Evolutionary conservation across 1,140 invertebrate genomes (phyloP).

Genomic region (Drosophila ercepeae): DNA sequence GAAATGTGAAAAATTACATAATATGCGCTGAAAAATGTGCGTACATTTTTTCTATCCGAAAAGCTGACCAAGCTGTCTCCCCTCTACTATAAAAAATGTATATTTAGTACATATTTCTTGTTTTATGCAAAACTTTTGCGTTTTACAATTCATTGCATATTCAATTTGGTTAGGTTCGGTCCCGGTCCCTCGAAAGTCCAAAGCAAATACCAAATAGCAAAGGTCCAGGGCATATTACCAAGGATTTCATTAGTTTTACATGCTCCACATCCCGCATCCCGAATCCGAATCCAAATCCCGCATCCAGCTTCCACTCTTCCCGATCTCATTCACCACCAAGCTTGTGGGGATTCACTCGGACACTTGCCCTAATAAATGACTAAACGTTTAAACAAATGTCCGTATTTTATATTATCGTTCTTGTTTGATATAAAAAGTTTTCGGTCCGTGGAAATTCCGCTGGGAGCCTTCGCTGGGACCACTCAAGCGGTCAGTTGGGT

Average conservation of each 20-base stretch:
- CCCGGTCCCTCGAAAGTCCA: conserved; percentile 20
- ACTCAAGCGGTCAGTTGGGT: conserved; percentile 26
- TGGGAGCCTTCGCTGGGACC: conserved; percentile 41
- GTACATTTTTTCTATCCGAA: conserved; percentile 68
- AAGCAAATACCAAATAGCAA: conserved; percentile 70
- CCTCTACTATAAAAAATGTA: neutral
- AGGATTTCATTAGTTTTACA: conserved; percentile 83
- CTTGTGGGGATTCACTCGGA: neutral
- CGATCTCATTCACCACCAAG: conserved; percentile 8
- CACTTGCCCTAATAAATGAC: conserved; percentile 64
- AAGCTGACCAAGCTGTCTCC: conserved; percentile 56
- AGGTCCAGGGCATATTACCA: conserved; percentile 81
- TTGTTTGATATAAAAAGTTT: conserved; percentile 71
- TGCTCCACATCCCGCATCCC: conserved; percentile 47
- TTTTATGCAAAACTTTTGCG: conserved; percentile 80
- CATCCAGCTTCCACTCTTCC: conserved; percentile 1
- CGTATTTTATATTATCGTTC: conserved; percentile 75
- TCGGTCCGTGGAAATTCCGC: conserved; percentile 24
- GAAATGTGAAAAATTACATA: conserved; percentile 81
- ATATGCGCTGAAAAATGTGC: conserved; percentile 80
- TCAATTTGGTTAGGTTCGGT: conserved; percentile 65
- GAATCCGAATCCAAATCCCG: no score
- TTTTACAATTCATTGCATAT: conserved; percentile 83
- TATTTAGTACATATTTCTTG: conserved; percentile 29
- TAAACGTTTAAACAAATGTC: conserved; percentile 74